Conservation (phyloP, 2,113 vertebrate species). For the Grallaria varia region DNA sequence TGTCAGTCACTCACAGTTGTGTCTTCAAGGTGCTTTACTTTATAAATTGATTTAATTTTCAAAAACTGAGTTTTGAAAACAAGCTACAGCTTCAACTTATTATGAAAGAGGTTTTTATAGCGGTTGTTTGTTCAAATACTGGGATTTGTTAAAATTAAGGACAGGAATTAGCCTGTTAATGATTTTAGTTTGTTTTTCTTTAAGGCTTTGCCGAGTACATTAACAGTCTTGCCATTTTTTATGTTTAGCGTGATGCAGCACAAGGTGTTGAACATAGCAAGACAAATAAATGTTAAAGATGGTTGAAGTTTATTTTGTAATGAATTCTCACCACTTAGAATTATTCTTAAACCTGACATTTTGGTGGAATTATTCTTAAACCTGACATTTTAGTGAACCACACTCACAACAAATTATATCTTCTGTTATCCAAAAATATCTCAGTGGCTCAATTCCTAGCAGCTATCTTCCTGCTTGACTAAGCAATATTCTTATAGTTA, state of each 20-base stretch:
- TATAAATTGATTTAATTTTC: not conserved
- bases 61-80: not conserved
- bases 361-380: constrained; percentile 35
- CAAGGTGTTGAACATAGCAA: not conserved
- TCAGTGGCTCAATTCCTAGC: not conserved
- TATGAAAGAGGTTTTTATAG: not conserved
- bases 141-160: not conserved
- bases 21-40: not conserved
- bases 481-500: constrained; percentile 23
- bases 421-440: constrained; percentile 7
- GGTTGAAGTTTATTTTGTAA: not conserved
- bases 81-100: not conserved
- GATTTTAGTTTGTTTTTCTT: not conserved
- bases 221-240: not conserved
- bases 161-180: not conserved
- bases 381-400: constrained; percentile 15
- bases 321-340: not conserved
- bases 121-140: not conserved
- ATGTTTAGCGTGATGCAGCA: not conserved
- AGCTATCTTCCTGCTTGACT: constrained; percentile 18
- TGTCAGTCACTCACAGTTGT: not conserved
- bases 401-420: constrained; percentile 9
- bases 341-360: constrained; percentile 18
- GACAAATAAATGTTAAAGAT: not conserved
- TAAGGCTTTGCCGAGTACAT: not conserved